Base-by-base conservation (phyloP, 2,113 vertebrate species). In the Triplophysa rosa region DNA sequence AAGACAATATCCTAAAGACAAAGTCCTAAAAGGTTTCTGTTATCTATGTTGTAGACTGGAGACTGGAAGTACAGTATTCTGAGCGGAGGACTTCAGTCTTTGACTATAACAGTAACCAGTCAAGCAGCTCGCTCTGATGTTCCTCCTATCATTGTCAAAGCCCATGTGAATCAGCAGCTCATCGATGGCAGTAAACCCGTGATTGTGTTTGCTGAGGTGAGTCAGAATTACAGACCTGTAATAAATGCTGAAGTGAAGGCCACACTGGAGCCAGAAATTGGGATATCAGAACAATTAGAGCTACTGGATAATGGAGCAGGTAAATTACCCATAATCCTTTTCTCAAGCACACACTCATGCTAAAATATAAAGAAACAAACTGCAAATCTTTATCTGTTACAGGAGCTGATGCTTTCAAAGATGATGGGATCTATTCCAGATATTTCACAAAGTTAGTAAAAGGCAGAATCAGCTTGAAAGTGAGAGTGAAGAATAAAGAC, bases 271-370 rank as follows among this genome's bases (percentile, higher is more conserved):
- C 40, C 89, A 37, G 82, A 90, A 23, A 58, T 16, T 9, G 90
- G 85, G 66, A 8, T 80, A 0, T 21, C 76, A 23, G 0, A 88
- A n/a, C 17, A 0, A 0, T n/a, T 92, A 69, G 73, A 83, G 17
- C 90, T 94, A 21, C 29, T 85, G 17, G 92, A 93, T 83, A 74
- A 92, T 21, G 93, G 93, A 79, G 86, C 89, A 91, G 92, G 91
- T 93, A 67, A 87, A 72, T 58, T 14, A 58, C 49, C 69, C 3
- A 58, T 8, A 13, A 70, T 29, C 6, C 2, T 70, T 52, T 24
- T 70, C 7, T 0, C 10, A 21, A 29, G 14, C 10, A 4, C 29
- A 2, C 6, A 69, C 24, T 1, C 16, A 12, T 13, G 17, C 17
- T 42, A 49, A 13, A 56, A 62, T 14, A 7, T 2, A 52, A 59